A percentile compares a stretch with the other conserved stretches of the same genome.
phyloP scores from a whole-genome alignment of 2,888 invertebrate genomes.

The Eugnorisma glareosa region DNA sequence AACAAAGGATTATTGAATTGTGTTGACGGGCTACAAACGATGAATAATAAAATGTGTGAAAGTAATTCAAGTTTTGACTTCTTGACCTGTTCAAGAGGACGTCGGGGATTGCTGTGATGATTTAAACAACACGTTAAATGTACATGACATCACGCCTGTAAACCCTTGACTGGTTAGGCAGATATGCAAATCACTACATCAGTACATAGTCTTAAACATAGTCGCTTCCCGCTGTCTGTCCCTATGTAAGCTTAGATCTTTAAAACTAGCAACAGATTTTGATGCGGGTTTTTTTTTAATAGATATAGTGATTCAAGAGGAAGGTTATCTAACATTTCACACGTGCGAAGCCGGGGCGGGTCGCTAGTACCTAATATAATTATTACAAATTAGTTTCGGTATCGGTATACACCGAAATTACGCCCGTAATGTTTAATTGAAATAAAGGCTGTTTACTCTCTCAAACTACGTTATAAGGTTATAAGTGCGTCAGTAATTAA shows the following conservation, averaged over 20 bases:
- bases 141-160: neutral
- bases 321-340: no score
- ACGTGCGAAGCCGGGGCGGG: no score
- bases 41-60: slow-evolving; percentile 39
- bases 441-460: neutral
- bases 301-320: no score
- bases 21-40: slow-evolving; percentile 18
- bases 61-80: slow-evolving; percentile 3
- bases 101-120: neutral
- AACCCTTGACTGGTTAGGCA: neutral
- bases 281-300: no score
- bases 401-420: neutral
- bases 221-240: no score
- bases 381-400: no score
- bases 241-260: no score
- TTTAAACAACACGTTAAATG: neutral
- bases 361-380: no score
- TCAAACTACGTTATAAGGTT: neutral
- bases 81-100: neutral
- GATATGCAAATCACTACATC: no score
- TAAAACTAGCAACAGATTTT: no score
- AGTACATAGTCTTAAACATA: no score
- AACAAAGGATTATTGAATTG: slow-evolving; percentile 49
- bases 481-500: neutral
- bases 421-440: neutral